Evolutionary conservation across 2,797 vertebrate genomes (phyloP), one percentile per base, ranked within the genome.

Genomic region (Hippocampus kuda): DNA sequence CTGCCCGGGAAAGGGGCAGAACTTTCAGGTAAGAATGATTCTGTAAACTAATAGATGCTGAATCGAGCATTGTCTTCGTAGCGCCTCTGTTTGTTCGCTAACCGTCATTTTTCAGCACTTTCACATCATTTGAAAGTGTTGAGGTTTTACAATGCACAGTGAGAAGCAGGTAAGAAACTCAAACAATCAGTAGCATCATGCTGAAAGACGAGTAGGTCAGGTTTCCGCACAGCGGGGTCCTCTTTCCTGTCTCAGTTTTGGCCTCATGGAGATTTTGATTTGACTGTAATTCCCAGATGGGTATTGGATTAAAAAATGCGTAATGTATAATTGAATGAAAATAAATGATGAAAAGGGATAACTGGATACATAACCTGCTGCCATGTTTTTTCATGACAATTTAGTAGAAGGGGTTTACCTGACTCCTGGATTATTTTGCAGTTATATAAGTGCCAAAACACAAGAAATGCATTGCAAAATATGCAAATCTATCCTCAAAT

Each of bases 11-110:
- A 81, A 86, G 6, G 91, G 92, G 0, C 87, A 88, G 44, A 81
- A 81, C 20, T 98, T 97, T 76, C 96, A 98, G 94, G 96, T 97
- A 64, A 70, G 51, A 62, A 13, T 16, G 30, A 9, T 44, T 54
- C 12, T 4, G 44, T 46, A 26, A 6, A n/a, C 10, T 16, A 49
- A 49, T 51, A 26, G 38, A 30, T 18, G 8, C 3, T 24, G 5
- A 49, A 6, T 27, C 15, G 12, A 22, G 42, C 22, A 38, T 18
- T 54, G 15, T n/a, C 5, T 56, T 30, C 16, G 41, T 27, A 65
- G 62, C 66, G 56, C 48, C 44, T 67, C 7, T 64, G 48, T 66
- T 20, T 1, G 0, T 66, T n/a, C 38, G 4, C 26, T 20, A 56
- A 56, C 53, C 12, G 5, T 30, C 26, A 10, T 74, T 13, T n/a